Evolutionary conservation across 2,113 vertebrate genomes (phyloP), one percentile per base, ranked within the genome.

Genomic region (Lontra canadensis): DNA sequence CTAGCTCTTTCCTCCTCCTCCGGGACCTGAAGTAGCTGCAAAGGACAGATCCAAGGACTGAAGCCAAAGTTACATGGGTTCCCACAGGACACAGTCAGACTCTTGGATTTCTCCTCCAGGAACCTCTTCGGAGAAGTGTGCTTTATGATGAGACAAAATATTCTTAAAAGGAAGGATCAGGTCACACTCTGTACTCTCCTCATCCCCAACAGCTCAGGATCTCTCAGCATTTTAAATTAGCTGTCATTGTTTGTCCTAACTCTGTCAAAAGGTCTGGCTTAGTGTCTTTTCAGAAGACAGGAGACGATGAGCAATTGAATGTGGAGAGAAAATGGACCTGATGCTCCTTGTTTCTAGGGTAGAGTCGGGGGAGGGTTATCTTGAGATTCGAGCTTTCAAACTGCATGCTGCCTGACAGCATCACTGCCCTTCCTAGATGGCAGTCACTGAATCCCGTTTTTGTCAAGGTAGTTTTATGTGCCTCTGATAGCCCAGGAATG

Each of bases 61-160:
- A 98, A 98, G 98, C 99, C 98, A 98, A 97, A 98, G 98, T 98
- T 87, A 97, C 95, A 97, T 44, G 65, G 11, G 93, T 88, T 87
- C 82, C 57, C 84, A 44, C 39, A n/a, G 65, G 81, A 94, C 82
- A 88, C 85, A 74, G 98, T 90, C 92, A 79, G 85, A 96, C 89
- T 80, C 88, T 87, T 89, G 92, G 94, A 94, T 89, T 94, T 90
- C 97, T 96, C 94, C 91, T 96, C 94, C 97, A 97, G 95, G 98
- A 95, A 97, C 96, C 97, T 96, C 74, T 84, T 95, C 55, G 97
- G 98, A 97, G 96, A 98, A 97, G 85, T 93, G 97, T 76, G 98
- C 97, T 98, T 96, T 90, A 84, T 91, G 82, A 96, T 97, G 94
- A 89, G 96, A 97, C 97, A 96, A 90, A 96, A 97, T 98, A 71